Base-by-base conservation (phyloP, 1,140 invertebrate species). In the Zaprionus davidi region DNA sequence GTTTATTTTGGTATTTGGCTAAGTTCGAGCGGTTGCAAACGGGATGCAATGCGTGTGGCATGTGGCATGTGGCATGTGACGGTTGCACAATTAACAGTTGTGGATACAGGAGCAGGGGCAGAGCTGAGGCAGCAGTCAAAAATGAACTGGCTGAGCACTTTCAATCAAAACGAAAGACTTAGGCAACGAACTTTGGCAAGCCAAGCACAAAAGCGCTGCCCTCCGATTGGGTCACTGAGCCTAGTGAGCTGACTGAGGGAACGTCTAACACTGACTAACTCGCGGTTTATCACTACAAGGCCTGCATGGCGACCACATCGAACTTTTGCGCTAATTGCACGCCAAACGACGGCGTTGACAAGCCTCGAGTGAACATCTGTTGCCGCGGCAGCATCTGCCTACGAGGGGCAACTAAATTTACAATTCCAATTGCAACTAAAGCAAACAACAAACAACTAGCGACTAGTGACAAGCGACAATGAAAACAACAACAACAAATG, bases 361-460 rank as follows among this genome's bases (percentile, higher is more conserved):
- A 72, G 67, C 13, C 12, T 75, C 63, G 68, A 53, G 69, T 49
- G 77, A 86, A 83, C 83, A 87, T 87, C 83, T 86, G 82, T 73
- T 84, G 81, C 79, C 84, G 73, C 65, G 74, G 64, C 56, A 49
- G 72, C 66, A 75, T 60, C 74, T 64, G 63, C 70, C 60, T 22
- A 46, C 53, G 60, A 65, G 38, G 58, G 36, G 58, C 55, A 34
- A 63, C 36, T 38, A 81, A 83, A 81, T 84, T 62, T 87, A 79
- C 83, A 82, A 87, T 79, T 86, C 76, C 82, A 71, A 85, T 84
- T 75, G 78, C 64, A 77, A 79, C 31, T 64, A 71, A 71, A 58
- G 62, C 58, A 71, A 64, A 75, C 58, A 76, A 20, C 71, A 76
- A 71, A 38, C 22, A 12, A 24, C 13, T 41, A 58, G 60, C 44